A percentile compares a stretch with the other conserved stretches of the same genome.
phyloP scores from a whole-genome alignment of 2,113 vertebrate genomes.

The Isichthys henryi region DNA sequence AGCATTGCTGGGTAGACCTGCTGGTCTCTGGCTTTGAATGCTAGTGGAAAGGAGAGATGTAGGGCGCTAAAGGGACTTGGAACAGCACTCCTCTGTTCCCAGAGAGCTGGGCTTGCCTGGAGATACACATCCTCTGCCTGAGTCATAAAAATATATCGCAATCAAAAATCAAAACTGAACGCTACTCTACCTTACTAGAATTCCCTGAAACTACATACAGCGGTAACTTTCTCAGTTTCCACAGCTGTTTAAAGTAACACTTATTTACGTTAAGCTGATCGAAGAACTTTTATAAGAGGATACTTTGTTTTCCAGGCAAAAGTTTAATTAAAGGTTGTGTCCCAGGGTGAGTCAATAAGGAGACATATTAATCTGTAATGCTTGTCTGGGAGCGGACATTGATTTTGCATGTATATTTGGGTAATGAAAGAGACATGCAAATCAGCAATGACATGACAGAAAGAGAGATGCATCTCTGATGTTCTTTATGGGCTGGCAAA shows the following conservation, averaged over 20 bases:
- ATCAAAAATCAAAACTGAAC: not conserved
- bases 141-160: not conserved
- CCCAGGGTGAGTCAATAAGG: not conserved
- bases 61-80: not conserved
- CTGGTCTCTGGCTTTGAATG: not conserved
- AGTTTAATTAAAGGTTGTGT: constrained; percentile 11
- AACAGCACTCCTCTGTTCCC: not conserved
- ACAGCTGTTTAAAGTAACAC: not conserved
- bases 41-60: not conserved
- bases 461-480: not conserved
- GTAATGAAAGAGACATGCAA: constrained; percentile 19
- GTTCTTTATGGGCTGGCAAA: not conserved
- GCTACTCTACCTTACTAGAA: not conserved
- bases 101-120: not conserved
- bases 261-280: not conserved
- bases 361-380: not conserved
- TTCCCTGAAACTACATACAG: not conserved
- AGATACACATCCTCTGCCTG: not conserved
- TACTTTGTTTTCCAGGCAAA: not conserved
- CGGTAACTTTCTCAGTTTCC: not conserved
- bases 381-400: not conserved
- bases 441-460: not conserved
- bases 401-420: constrained; percentile 9
- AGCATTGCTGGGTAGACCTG: not conserved
- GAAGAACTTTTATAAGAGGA: not conserved